Evolutionary conservation across 2,113 vertebrate species (phyloP).

Genomic region (Kryptolebias marmoratus): DNA sequence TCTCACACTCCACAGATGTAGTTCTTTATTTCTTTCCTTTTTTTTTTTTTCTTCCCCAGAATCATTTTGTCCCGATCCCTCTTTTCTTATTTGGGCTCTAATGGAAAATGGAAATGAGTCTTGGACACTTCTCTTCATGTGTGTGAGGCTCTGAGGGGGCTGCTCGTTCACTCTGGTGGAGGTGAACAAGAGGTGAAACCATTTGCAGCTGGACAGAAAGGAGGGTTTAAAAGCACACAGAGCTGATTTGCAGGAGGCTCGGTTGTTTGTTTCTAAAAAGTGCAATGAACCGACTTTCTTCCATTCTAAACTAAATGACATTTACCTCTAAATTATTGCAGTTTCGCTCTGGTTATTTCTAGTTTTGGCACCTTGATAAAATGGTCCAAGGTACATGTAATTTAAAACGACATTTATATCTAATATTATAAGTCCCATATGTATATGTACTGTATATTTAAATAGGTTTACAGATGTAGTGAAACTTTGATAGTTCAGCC

Average conservation of each 20-base stretch:
- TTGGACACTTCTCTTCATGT: conserved; percentile 50
- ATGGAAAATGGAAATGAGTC: conserved; percentile 59
- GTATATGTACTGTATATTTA: too few species aligned
- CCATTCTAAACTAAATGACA: conserved; percentile 4
- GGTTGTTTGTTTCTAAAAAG: conserved; percentile 19
- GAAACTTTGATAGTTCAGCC: too few species aligned
- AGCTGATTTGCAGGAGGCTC: conserved; percentile 48
- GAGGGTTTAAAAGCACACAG: conserved; percentile 27
- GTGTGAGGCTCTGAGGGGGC: conserved; percentile 47
- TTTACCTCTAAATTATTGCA: conserved; percentile 20
- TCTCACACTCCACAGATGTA: not conserved
- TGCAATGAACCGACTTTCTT: conserved; percentile 1
- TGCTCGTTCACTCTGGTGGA: conserved; percentile 49
- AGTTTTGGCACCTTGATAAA: conserved; percentile 1
- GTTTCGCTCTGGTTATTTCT: conserved; percentile 23
- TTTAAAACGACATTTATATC: not conserved
- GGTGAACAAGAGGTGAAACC: conserved; percentile 65
- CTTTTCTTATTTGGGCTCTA: conserved; percentile 45
- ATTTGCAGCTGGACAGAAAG: conserved; percentile 53
- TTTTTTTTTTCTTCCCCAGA: not conserved
- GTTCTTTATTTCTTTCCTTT: conserved; percentile 15
- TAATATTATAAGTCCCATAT: too few species aligned
- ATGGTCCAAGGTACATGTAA: not conserved
- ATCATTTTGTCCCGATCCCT: conserved; percentile 23
- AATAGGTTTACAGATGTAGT: too few species aligned